Base-by-base conservation (phyloP, 2,888 invertebrate genomes). In the Blera fallax region DNA sequence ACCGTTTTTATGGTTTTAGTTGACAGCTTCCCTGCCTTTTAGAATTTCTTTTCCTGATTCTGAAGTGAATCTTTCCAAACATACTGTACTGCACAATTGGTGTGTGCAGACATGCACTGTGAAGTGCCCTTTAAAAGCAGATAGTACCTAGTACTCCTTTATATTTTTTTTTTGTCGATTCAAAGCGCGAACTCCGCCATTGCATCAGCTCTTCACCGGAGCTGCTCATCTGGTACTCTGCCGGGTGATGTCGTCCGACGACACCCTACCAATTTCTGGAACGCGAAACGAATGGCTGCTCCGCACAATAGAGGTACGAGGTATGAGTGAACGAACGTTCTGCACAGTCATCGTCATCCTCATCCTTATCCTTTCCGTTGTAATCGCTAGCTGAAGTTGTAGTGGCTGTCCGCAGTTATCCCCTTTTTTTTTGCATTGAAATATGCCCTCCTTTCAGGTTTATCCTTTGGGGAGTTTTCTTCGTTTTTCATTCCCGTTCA, bases 391-490 rank as follows among this genome's bases (percentile, higher is more conserved):
- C 70, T 65, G 58, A 69, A 70, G 64, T 52, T 76, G 69, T 60
- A 67, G 52, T 81, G 34, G 50, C 52, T 80, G 72, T 80, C 85
- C 76, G 48, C 60, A 67, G 81, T 56, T 81, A 77, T 81, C 72
- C 76, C 74, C 72, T 64, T 77, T 85, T 64, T 77, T 85, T 70
- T 37, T 43, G 27, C 50, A 54, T 52, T 81, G 76, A 85, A 80
- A 72, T 72, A 60, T 81, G 60, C 67, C 81, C 76, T 77, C 81
- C 45, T 60, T 70, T 76, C 76, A 45, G 72, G 81, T 77, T 76
- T 85, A 81, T 85, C 80, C 80, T 80, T 72, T 58, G 60, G 60
- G 80, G 74, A 76, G 64, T 34, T 65, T 70, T 18, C 40, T 21
- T 78, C 67, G n/a, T 58, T 73, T 54, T 72, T 32, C 37, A 40